phyloP scores from a whole-genome alignment of 2,797 vertebrate genomes.

The Alca torda region DNA sequence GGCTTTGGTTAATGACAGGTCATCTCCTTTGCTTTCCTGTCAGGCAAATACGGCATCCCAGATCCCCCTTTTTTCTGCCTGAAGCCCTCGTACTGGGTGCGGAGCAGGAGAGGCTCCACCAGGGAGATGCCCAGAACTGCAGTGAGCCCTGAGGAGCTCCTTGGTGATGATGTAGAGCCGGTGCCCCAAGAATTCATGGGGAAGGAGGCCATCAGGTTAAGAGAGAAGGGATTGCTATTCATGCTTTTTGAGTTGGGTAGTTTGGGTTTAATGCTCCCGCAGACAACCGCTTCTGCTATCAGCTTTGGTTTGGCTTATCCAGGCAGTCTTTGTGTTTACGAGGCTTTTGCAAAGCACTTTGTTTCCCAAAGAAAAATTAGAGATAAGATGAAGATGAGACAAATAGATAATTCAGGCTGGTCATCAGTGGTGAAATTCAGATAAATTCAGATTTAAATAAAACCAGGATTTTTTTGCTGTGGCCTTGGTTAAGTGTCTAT shows the following conservation, averaged over 20 bases:
- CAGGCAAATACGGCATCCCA: slow-evolving; percentile 85
- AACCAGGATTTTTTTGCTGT: not conserved
- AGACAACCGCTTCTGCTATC: not conserved
- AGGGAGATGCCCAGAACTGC: slow-evolving; percentile 69
- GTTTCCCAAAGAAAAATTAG: not conserved
- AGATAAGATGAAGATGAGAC: not conserved
- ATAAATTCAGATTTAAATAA: not conserved
- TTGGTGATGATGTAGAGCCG: slow-evolving; percentile 76
- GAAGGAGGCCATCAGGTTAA: slow-evolving; percentile 91
- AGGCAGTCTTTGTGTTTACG: accelerated
- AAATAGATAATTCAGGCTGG: not conserved
- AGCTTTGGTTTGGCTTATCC: not conserved
- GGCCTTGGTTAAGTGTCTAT: not conserved
- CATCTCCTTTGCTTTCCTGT: not conserved
- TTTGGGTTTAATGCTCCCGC: not conserved
- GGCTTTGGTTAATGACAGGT: not conserved
- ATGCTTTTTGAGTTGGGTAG: not conserved
- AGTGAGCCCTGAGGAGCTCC: slow-evolving; percentile 53
- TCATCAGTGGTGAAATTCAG: not conserved
- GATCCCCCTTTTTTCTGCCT: slow-evolving; percentile 85
- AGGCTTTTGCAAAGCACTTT: not conserved
- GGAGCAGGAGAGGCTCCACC: slow-evolving; percentile 67
- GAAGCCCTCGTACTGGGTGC: slow-evolving; percentile 86
- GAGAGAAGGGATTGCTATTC: not conserved
- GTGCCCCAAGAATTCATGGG: slow-evolving; percentile 86